A percentile compares a stretch with the other conserved stretches of the same genome.
Evolutionary conservation across 2,113 vertebrate species (phyloP).

Genomic region (Lates calcarifer): DNA sequence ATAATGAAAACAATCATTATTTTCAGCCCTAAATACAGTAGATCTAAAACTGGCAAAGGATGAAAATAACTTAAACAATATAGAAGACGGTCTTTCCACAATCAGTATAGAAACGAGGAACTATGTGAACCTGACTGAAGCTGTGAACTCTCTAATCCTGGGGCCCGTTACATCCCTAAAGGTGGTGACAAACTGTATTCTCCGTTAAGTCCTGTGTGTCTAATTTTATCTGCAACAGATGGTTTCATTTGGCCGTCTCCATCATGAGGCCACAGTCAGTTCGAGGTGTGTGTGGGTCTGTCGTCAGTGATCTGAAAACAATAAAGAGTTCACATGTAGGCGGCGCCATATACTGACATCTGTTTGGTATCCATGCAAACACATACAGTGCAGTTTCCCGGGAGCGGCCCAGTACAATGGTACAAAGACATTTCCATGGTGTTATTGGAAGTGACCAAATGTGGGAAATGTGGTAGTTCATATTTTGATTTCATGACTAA

Average conservation of each 20-base stretch:
- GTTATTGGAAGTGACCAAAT: constrained; percentile 22
- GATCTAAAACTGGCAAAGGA: background rate
- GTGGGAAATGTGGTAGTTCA: constrained; percentile 5
- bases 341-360: constrained; percentile 16
- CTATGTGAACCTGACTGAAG: background rate
- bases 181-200: constrained; percentile 20
- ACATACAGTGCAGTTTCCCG: constrained; percentile 18
- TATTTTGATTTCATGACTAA: constrained; percentile 2
- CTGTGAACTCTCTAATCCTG: background rate
- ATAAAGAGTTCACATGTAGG: constrained; percentile 31
- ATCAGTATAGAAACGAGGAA: background rate
- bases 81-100: background rate
- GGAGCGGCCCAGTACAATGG: constrained; percentile 11
- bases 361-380: constrained; percentile 75
- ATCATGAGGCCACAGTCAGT: constrained; percentile 10
- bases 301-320: constrained; percentile 48
- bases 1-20: background rate
- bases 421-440: background rate
- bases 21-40: too few species aligned
- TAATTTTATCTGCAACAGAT: constrained; percentile 45
- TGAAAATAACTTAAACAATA: background rate
- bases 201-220: constrained; percentile 24
- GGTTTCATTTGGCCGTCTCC: constrained; percentile 46
- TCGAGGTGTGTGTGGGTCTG: constrained; percentile 24
- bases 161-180: background rate